Percentiles rank a stretch among this genome's conserved stretches.
Evolutionary conservation across 2,888 invertebrate species (phyloP).

Genomic region (Alloscopus bannaensis): DNA sequence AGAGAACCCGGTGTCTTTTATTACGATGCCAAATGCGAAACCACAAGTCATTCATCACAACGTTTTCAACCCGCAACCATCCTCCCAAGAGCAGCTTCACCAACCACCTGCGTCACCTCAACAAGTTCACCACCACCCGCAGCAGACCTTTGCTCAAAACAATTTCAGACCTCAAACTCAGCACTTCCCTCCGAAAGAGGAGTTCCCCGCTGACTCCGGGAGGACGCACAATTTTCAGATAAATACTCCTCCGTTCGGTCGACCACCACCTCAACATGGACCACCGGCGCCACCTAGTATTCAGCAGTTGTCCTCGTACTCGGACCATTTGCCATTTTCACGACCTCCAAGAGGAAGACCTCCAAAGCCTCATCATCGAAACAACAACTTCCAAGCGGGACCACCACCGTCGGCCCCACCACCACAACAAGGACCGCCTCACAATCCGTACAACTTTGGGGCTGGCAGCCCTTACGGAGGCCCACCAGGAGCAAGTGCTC

Average conservation of each 20-base stretch:
- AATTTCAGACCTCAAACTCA: slow-evolving; percentile 23
- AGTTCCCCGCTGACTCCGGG: slow-evolving; percentile 10
- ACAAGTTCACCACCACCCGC: slow-evolving; percentile 4
- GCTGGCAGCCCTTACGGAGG: slow-evolving; percentile 33
- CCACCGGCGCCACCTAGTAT: neutral
- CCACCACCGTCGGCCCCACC: slow-evolving; percentile 10
- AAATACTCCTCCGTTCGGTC: slow-evolving; percentile 17
- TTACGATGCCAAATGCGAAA: slow-evolving; percentile 70
- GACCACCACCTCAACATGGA: slow-evolving; percentile 31
- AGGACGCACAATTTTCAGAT: slow-evolving; percentile 1
- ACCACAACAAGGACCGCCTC: slow-evolving; percentile 14
- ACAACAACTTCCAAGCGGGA: neutral
- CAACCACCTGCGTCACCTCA: neutral
- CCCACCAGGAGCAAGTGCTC: neutral
- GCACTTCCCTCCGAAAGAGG: slow-evolving; percentile 55
- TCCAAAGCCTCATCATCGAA: slow-evolving; percentile 14
- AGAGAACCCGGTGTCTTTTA: slow-evolving; percentile 70
- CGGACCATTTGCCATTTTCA: slow-evolving; percentile 50
- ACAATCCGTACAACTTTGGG: slow-evolving; percentile 42
- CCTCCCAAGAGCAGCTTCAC: slow-evolving; percentile 20
- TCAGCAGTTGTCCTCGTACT: slow-evolving; percentile 47
- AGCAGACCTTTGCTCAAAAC: neutral
- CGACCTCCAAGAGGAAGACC: slow-evolving; percentile 32
- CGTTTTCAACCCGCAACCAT: slow-evolving; percentile 15
- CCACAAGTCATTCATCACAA: slow-evolving; percentile 71